Conservation (phyloP, 2,113 vertebrate species). For the Gymnogyps californianus region DNA sequence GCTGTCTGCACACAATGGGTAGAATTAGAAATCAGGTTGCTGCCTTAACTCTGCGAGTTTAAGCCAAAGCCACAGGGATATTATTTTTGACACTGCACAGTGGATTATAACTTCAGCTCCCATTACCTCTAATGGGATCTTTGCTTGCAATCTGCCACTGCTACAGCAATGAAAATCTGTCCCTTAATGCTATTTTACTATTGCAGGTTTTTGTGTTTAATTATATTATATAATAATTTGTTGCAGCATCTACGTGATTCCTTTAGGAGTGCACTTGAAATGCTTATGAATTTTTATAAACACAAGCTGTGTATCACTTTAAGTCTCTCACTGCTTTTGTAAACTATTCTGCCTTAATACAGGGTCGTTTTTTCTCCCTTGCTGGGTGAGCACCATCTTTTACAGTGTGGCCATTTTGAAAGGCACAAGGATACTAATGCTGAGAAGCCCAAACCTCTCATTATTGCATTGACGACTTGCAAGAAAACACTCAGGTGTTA, state of each 20-base stretch:
- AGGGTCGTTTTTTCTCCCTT: background rate
- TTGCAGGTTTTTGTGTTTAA: conserved; percentile 38
- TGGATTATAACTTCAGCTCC: conserved; percentile 44
- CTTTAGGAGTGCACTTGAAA: conserved; percentile 8
- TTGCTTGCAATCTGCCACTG: conserved; percentile 25
- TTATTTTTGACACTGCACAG: background rate
- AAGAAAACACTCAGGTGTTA: background rate
- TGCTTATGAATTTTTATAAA: conserved; percentile 40
- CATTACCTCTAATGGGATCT: conserved; percentile 40
- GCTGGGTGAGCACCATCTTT: background rate
- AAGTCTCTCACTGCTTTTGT: background rate
- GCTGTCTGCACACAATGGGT: background rate
- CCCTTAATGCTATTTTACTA: conserved; percentile 43
- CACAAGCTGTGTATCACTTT: background rate
- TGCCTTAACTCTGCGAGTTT: conserved; percentile 20
- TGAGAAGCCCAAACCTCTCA: background rate
- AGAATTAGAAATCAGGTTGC: background rate
- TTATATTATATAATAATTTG: conserved; percentile 44
- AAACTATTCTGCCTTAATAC: background rate
- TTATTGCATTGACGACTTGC: background rate
- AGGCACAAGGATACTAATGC: background rate
- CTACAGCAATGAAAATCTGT: conserved; percentile 9
- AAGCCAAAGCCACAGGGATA: conserved; percentile 21
- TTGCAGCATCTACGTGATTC: background rate
- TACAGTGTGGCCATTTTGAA: background rate